Percentiles rank a stretch among this genome's conserved stretches.
phyloP scores from a whole-genome alignment of 2,797 vertebrate species.

The Petrocephalus sullivani region DNA sequence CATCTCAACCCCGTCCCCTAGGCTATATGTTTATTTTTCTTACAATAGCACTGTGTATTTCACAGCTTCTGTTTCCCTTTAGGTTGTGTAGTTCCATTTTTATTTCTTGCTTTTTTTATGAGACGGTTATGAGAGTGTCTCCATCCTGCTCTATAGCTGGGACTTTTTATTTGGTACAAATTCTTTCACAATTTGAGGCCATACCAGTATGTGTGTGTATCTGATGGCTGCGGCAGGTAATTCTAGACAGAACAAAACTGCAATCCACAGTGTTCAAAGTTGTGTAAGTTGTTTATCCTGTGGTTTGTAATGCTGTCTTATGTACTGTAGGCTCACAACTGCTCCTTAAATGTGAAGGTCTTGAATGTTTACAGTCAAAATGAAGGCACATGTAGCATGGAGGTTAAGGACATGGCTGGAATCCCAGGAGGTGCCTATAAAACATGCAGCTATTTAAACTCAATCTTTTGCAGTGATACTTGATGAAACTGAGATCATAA shows the following conservation, averaged over 20 bases:
- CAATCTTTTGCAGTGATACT: background rate
- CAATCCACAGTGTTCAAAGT: background rate
- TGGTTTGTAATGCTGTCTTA: background rate
- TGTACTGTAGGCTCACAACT: background rate
- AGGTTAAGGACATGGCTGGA: background rate
- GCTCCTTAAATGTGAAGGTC: background rate
- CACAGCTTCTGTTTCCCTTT: background rate
- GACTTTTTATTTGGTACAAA: background rate
- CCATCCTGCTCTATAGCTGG: background rate
- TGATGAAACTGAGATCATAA: background rate
- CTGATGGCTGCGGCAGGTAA: background rate
- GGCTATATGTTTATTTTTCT: constrained; percentile 3
- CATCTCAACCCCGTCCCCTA: background rate
- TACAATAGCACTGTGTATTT: constrained; percentile 2
- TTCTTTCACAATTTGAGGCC: background rate
- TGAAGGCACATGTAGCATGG: background rate
- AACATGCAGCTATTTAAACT: background rate
- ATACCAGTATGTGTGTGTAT: background rate
- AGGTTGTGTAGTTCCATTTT: background rate
- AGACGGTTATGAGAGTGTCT: background rate
- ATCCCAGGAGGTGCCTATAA: background rate
- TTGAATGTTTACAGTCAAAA: background rate
- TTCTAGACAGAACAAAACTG: background rate
- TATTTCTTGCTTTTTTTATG: background rate
- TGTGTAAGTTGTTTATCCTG: background rate